A percentile compares a stretch with the other conserved stretches of the same genome.
These are phyloP conservation scores for Trichogramma pretiosum DNA, from an alignment of 1,140 invertebrate genomes.

Conservation along the genomic window DNA sequence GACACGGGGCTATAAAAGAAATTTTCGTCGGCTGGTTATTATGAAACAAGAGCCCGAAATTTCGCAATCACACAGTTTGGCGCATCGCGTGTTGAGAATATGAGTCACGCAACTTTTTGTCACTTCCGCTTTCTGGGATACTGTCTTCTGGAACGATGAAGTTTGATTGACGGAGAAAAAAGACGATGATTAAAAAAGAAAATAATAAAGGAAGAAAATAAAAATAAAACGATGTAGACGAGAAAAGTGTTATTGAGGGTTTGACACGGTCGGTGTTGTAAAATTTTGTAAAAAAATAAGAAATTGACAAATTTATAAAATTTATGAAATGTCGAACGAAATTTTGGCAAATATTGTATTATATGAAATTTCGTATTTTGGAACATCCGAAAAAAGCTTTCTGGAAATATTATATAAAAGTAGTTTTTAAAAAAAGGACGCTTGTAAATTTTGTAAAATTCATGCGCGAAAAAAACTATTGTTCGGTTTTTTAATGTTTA, in stretches of 20 bases:
- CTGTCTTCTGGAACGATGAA: slow-evolving; percentile 8
- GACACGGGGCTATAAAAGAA: no score
- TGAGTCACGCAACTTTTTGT: slow-evolving; percentile 14
- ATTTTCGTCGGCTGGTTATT: no score
- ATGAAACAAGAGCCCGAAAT: no score
- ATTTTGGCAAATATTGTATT: not conserved
- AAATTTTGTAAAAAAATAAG: slow-evolving; percentile 9
- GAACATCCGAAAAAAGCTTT: slow-evolving; percentile 3
- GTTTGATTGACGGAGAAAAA: slow-evolving; percentile 2
- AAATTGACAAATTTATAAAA: slow-evolving; percentile 15
- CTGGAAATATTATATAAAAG: not conserved
- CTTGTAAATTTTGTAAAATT: slow-evolving; percentile 18
- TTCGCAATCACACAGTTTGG: slow-evolving; percentile 16
- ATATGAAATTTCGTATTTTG: slow-evolving; percentile 11
- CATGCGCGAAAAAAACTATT: not conserved
- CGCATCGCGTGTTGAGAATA: slow-evolving; percentile 7
- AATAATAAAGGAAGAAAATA: not conserved
- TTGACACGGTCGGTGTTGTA: not conserved
- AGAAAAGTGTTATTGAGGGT: slow-evolving; percentile 16
- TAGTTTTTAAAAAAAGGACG: not conserved
- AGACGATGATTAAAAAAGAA: not conserved
- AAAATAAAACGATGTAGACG: slow-evolving; percentile 1
- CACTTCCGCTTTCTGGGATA: slow-evolving; percentile 14
- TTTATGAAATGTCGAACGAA: slow-evolving; percentile 8
- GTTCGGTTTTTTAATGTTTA: slow-evolving; percentile 1